Conservation (phyloP, 1,140 invertebrate genomes). For the Macrobrachium nipponense region DNA sequence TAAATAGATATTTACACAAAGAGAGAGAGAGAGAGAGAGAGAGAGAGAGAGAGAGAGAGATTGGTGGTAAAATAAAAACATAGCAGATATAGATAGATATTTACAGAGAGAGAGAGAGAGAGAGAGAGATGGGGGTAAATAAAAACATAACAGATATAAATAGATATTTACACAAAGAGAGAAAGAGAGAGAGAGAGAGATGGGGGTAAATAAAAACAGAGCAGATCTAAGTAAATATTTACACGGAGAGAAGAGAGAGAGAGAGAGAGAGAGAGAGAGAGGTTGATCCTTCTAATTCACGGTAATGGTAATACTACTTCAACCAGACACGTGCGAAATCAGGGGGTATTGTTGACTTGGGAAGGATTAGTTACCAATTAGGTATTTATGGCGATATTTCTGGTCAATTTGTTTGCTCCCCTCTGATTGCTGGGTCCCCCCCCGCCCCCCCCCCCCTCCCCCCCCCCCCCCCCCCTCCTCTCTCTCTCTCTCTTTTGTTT, state of each 20-base stretch:
- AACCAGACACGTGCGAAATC: too few species aligned
- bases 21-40: background rate
- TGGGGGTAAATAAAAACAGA: background rate
- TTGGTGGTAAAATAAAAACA: too few species aligned
- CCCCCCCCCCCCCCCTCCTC: background rate
- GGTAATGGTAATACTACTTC: too few species aligned
- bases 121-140: background rate
- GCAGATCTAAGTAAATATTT: too few species aligned
- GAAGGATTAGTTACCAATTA: too few species aligned
- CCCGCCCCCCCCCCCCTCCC: background rate
- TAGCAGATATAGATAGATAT: background rate
- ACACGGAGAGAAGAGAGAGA: background rate
- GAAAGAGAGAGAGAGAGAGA: slow-evolving; percentile 11
- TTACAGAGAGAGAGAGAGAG: background rate
- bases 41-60: background rate
- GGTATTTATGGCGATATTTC: too few species aligned
- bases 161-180: background rate
- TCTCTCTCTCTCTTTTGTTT: background rate
- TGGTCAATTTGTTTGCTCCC: background rate
- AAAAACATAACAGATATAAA: too few species aligned
- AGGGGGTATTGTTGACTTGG: too few species aligned
- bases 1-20: too few species aligned
- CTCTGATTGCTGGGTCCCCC: background rate
- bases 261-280: background rate
- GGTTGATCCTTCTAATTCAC: too few species aligned